A percentile compares a stretch with the other conserved stretches of the same genome.
Conservation (phyloP, 1,140 invertebrate genomes). For the Drosophila ananassae region DNA sequence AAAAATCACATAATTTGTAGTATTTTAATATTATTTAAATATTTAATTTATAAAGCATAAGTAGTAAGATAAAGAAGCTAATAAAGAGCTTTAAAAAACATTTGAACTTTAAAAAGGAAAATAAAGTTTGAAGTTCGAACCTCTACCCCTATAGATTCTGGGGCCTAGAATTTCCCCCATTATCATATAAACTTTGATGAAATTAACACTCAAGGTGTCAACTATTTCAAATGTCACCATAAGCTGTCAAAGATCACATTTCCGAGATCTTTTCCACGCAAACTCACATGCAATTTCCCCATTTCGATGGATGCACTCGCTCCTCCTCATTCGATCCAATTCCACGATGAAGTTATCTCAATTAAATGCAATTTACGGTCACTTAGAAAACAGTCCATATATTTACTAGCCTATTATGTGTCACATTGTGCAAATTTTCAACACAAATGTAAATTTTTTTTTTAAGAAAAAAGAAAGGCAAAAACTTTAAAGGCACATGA, state of each 20-base stretch:
- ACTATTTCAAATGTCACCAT: no score
- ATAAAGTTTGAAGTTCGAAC: no score
- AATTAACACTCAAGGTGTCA: slow-evolving; percentile 4
- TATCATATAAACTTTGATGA: slow-evolving; percentile 6
- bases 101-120: no score
- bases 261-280: neutral
- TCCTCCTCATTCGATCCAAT: slow-evolving; percentile 13
- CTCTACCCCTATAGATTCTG: neutral
- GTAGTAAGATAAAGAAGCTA: no score
- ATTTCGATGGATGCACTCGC: slow-evolving; percentile 43
- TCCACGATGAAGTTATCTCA: slow-evolving; percentile 23
- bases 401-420: slow-evolving; percentile 32
- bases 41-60: no score
- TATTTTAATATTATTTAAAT: slow-evolving; percentile 15
- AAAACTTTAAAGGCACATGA: slow-evolving; percentile 34
- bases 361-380: slow-evolving; percentile 55
- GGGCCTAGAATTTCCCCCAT: neutral
- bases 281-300: slow-evolving; percentile 74
- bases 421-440: slow-evolving; percentile 45
- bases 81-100: no score
- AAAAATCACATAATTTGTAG: slow-evolving; percentile 5
- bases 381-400: slow-evolving; percentile 42
- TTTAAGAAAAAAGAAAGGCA: neutral
- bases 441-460: slow-evolving; percentile 41
- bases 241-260: slow-evolving; percentile 12